Evolutionary conservation across 2,113 vertebrate genomes (phyloP).

Genomic region (Erpornis zantholeuca): DNA sequence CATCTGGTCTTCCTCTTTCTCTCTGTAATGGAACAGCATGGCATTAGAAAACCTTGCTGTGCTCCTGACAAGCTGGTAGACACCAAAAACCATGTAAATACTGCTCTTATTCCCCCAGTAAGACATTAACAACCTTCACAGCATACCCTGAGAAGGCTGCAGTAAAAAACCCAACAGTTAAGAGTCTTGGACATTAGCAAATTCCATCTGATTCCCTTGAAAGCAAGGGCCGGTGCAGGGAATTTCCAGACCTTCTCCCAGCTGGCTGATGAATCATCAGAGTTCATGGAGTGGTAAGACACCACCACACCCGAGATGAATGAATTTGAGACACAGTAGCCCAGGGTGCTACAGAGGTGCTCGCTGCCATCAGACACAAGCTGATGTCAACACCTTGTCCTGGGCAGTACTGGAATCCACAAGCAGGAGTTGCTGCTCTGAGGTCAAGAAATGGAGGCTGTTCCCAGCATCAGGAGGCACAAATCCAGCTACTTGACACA

Average conservation of each 20-base stretch:
- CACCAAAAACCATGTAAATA: not conserved
- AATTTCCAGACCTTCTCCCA: not conserved
- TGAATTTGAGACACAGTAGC: not conserved
- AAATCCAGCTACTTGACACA: not conserved
- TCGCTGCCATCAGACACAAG: not conserved
- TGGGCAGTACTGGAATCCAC: not conserved
- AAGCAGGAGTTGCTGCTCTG: not conserved
- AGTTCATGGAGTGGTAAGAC: not conserved
- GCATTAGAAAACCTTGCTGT: not conserved
- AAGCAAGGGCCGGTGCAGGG: not conserved
- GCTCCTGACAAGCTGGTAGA: not conserved
- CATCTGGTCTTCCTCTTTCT: constrained; percentile 89
- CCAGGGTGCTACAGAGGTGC: not conserved
- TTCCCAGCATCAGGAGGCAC: not conserved
- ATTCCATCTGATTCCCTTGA: not conserved
- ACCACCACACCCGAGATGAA: not conserved
- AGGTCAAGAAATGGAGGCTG: not conserved
- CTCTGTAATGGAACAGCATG: constrained; percentile 71
- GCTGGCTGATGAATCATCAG: not conserved
- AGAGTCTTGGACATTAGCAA: not conserved
- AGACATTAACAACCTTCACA: not conserved
- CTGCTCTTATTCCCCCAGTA: not conserved
- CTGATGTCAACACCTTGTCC: not conserved
- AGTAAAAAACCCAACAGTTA: not conserved
- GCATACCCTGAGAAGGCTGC: not conserved